Conservation (phyloP, 2,888 invertebrate species). For the Ophonus ardosiacus region DNA sequence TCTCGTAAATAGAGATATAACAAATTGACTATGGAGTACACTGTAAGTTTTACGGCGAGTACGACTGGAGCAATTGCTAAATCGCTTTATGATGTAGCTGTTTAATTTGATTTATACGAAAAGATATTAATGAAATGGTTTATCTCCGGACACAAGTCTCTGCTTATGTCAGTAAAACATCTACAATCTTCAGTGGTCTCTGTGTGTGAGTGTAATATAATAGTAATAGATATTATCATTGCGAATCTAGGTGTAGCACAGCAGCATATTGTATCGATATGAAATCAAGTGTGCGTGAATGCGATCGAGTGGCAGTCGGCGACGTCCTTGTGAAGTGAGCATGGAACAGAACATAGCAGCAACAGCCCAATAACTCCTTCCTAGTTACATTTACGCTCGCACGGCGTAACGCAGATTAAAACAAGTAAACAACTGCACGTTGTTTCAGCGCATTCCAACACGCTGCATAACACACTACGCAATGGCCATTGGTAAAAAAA, state of each 20-base stretch:
- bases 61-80: too few relatives aligned
- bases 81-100: too few relatives aligned
- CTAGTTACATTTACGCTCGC: slow-evolving; percentile 5
- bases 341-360: not conserved
- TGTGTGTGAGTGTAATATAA: too few relatives aligned
- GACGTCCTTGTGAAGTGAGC: slow-evolving; percentile 23
- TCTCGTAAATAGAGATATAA: too few relatives aligned
- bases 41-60: too few relatives aligned
- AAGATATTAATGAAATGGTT: too few relatives aligned
- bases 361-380: slow-evolving; percentile 11
- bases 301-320: not conserved
- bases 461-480: not conserved
- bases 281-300: not conserved
- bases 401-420: not conserved
- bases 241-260: not conserved
- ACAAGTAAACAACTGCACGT: slow-evolving; percentile 15
- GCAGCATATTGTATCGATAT: not conserved
- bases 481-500: not conserved
- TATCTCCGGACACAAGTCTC: too few relatives aligned
- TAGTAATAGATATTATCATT: too few relatives aligned
- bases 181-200: too few relatives aligned
- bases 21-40: too few relatives aligned
- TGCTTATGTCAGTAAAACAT: too few relatives aligned
- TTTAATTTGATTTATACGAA: too few relatives aligned
- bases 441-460: slow-evolving; percentile 33